Conservation (phyloP, 2,113 vertebrate genomes). For the western clawed frog (Xenopus tropicalis) region UCB_Xtro_10.0 CM004450.2:9775001-9775500, state of each 20-base stretch:
- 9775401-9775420: constrained; percentile 60
- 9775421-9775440: too few relatives aligned
- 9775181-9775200: constrained; percentile 43
- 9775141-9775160: constrained; percentile 60
- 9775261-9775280: constrained; percentile 64
- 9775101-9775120: constrained; percentile 67
- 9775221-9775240: background rate
- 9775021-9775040: too few relatives aligned
- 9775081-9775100: constrained; percentile 61
- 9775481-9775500: constrained; percentile 66
- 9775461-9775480: background rate
- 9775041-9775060: constrained; percentile 58
- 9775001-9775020: too few relatives aligned
- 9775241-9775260: background rate
- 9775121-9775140: constrained; percentile 62
- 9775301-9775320: constrained; percentile 69
- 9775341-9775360: constrained; percentile 70
- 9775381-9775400: constrained; percentile 59
- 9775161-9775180: constrained; percentile 70
- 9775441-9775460: background rate
- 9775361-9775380: constrained; percentile 63
- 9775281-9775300: constrained; percentile 65
- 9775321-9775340: constrained; percentile 62
- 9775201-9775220: background rate
- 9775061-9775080: constrained; percentile 64